phyloP scores from a whole-genome alignment of 1,140 invertebrate species.

The Adelges cooleyi region DNA sequence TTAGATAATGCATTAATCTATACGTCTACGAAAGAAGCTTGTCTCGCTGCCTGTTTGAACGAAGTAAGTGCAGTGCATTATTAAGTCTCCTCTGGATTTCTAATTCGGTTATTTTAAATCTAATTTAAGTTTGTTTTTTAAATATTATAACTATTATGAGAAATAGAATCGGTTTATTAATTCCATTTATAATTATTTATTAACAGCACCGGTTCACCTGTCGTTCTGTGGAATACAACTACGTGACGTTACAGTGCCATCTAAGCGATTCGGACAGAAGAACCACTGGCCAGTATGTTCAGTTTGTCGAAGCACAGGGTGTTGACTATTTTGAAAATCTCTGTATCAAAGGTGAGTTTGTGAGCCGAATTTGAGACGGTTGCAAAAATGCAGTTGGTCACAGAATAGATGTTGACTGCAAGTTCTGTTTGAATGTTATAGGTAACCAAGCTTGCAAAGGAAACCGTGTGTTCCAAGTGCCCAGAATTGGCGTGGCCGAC shows the following conservation, averaged over 20 bases:
- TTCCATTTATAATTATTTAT: not conserved
- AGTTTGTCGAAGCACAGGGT: constrained; percentile 77
- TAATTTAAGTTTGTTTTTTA: too few relatives aligned
- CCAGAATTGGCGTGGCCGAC: constrained; percentile 74
- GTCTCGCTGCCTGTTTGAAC: constrained; percentile 79
- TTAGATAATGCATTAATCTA: constrained; percentile 84
- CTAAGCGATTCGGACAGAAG: constrained; percentile 77
- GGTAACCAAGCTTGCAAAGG: constrained; percentile 68
- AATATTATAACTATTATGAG: not conserved
- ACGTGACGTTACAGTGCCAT: constrained; percentile 79
- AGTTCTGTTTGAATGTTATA: constrained; percentile 34
- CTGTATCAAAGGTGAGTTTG: constrained; percentile 62
- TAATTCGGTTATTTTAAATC: too few relatives aligned
- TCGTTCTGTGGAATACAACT: constrained; percentile 85
- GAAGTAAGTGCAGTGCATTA: constrained; percentile 62
- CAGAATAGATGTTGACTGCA: too few relatives aligned
- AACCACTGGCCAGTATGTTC: constrained; percentile 67
- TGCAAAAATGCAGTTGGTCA: too few relatives aligned
- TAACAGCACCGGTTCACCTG: constrained; percentile 73
- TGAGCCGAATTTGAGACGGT: too few relatives aligned
- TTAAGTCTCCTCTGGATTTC: too few relatives aligned
- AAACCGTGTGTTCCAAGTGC: constrained; percentile 60
- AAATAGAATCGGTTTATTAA: not conserved
- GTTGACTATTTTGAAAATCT: constrained; percentile 93
- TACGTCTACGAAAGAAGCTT: constrained; percentile 85